phyloP scores from a whole-genome alignment of 2,797 vertebrate species.

The Taenioides sp. region DNA sequence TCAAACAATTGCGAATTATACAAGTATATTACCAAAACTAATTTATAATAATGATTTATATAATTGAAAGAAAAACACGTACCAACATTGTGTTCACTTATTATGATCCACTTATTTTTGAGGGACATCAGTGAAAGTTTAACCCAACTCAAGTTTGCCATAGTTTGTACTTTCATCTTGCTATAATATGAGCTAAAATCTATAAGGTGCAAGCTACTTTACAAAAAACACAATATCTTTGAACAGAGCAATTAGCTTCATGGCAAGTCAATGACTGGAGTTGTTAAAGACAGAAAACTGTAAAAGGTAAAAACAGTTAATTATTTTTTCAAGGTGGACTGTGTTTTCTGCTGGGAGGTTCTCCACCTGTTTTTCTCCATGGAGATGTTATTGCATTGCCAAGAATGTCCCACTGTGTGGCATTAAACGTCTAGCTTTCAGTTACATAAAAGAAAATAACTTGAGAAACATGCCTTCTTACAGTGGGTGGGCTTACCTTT shows the following conservation, averaged over 20 bases:
- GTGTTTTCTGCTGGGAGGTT: too few relatives aligned
- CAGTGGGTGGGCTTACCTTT: too few relatives aligned
- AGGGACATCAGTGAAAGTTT: background rate
- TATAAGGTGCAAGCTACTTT: background rate
- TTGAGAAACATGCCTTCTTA: too few relatives aligned
- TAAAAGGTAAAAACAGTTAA: background rate
- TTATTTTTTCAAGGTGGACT: background rate
- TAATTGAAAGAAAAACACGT: background rate
- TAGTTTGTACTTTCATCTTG: background rate
- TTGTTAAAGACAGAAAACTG: background rate
- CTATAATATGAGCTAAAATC: background rate
- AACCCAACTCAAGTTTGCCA: background rate
- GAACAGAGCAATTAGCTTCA: too few relatives aligned
- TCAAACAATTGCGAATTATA: conserved; percentile 14
- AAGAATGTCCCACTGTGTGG: too few relatives aligned
- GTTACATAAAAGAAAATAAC: too few relatives aligned
- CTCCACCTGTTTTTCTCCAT: too few relatives aligned
- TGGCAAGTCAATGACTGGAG: too few relatives aligned
- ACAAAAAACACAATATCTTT: background rate
- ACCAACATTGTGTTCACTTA: conserved; percentile 2
- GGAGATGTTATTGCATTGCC: too few relatives aligned
- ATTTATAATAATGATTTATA: background rate
- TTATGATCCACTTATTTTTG: background rate
- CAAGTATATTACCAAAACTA: background rate
- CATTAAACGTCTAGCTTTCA: too few relatives aligned